phyloP scores from a whole-genome alignment of 2,113 vertebrate species.

The Colius striatus region DNA sequence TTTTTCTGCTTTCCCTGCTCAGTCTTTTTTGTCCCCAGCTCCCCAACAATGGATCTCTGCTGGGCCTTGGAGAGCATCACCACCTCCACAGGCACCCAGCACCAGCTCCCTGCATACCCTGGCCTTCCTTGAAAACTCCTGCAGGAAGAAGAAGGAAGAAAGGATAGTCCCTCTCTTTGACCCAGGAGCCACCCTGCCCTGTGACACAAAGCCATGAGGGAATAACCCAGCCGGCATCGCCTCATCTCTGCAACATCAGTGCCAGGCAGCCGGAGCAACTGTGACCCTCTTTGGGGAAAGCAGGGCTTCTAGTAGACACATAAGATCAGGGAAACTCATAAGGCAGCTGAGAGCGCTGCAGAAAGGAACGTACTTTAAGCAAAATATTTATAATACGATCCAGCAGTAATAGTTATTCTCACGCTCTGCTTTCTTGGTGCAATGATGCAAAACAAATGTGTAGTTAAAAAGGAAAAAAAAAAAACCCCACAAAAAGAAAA shows the following conservation, averaged over 20 bases:
- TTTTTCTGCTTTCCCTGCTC: background rate
- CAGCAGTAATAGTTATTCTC: slow-evolving; percentile 66
- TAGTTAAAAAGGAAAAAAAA: background rate
- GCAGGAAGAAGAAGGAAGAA: background rate
- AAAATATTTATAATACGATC: slow-evolving; percentile 73
- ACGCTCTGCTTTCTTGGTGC: slow-evolving; percentile 65
- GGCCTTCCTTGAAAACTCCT: background rate
- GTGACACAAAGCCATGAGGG: background rate
- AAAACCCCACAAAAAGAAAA: background rate
- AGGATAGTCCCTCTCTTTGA: background rate
- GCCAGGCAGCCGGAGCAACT: background rate
- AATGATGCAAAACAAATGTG: slow-evolving; percentile 73
- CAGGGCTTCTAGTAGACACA: background rate
- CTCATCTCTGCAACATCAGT: background rate
- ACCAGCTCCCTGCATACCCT: accelerated
- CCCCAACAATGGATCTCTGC: accelerated
- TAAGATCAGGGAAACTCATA: background rate
- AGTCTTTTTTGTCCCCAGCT: background rate
- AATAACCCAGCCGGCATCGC: background rate
- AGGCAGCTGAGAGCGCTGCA: background rate
- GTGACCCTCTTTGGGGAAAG: background rate
- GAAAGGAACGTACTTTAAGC: slow-evolving; percentile 47
- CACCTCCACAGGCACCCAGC: background rate
- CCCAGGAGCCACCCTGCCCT: background rate
- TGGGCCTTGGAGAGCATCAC: background rate